These are phyloP conservation scores for Pluvialis apricaria DNA, from an alignment of 2,113 vertebrate species.

Conservation along the genomic window DNA sequence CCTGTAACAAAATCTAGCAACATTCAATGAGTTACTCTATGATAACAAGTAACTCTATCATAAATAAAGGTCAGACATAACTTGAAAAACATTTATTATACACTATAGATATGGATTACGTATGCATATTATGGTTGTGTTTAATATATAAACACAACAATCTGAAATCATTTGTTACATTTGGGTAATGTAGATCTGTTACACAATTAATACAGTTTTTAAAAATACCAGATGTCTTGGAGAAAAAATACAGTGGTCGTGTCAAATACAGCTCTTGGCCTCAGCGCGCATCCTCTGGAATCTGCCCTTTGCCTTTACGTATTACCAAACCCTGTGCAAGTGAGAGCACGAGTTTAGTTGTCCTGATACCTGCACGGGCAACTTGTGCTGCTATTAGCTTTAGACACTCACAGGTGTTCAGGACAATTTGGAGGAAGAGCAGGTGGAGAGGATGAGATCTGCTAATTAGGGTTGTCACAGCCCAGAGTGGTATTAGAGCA, in stretches of 20 bases:
- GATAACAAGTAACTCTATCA: not conserved
- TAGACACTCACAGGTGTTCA: not conserved
- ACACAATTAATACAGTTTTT: not conserved
- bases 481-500: not conserved
- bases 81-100: not conserved
- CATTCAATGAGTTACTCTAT: not conserved
- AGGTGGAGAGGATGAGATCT: not conserved
- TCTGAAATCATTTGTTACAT: not conserved
- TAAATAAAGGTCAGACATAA: not conserved
- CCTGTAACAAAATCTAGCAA: not conserved
- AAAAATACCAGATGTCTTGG: not conserved
- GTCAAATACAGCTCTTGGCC: too few relatives aligned
- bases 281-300: not conserved
- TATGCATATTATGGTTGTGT: rapidly evolving
- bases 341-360: not conserved
- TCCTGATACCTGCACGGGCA: not conserved
- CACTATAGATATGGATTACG: not conserved
- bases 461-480: not conserved
- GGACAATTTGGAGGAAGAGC: not conserved
- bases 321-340: not conserved
- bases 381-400: not conserved
- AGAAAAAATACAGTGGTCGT: not conserved
- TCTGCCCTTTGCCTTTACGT: not conserved
- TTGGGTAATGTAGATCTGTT: not conserved
- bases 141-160: not conserved